Base-by-base conservation (phyloP, 1,140 invertebrate species). In the Dreissena rostriformis region DNA sequence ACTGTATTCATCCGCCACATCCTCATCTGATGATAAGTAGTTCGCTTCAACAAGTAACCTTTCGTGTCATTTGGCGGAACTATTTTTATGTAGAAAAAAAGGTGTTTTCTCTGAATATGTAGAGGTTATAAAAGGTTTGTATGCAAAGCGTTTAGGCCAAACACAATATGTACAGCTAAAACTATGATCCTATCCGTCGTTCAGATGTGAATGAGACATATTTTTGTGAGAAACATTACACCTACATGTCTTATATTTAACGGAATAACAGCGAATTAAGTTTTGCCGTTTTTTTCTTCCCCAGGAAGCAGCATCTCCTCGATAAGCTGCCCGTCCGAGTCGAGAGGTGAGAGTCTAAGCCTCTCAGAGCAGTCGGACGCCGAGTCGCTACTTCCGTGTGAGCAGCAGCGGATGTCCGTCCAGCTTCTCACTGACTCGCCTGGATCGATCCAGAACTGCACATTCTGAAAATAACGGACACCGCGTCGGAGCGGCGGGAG, bases 391-490 rank as follows among this genome's bases (percentile, higher is more conserved):
- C 82, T 85, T 74, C 82, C 86, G 4, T 85, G 84, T 28, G 87
- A 88, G 55, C 86, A 85, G 26, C 85, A 87, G 51, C 77, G 84
- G 52, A 72, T 88, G 79, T 86, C 86, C 51, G 24, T 88, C 4
- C 87, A 88, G 19, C 85, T 86, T 55, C 81, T 88, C 19, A 84
- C 87, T 51, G 87, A 88, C 53, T 73, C 22, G 81, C 87, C 80
- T 89, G 86, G 86, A 82, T 92, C 4, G 91, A 92, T 63, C 86
- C 88, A 0, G 87, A 91, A 66, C 71, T 91, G 6, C 83, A 88
- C 49, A 82, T 92, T 28, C 87, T 92, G 75, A 88, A 87, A 71
- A 86, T n/a, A n/a, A n/a, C n/a, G n/a, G 90, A 80, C 63, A 85
- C 29, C 61, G 63, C 14, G 26, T 39, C 39, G 8, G 39, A 39